phyloP scores from a whole-genome alignment of 2,113 vertebrate genomes.

The Podarcis muralis region DNA sequence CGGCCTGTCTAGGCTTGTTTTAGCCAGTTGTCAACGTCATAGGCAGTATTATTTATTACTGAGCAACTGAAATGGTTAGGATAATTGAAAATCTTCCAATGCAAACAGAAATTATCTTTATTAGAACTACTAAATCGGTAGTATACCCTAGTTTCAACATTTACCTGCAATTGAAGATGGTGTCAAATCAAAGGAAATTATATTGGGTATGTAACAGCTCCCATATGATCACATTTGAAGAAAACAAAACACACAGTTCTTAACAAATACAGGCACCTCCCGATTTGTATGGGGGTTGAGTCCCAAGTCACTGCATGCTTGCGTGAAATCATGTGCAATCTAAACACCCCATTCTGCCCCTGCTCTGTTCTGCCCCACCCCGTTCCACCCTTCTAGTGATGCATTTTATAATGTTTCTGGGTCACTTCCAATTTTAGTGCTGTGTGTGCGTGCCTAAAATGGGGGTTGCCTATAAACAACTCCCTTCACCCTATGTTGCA shows the following conservation, averaged over 20 bases:
- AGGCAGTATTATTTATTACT: constrained; percentile 64
- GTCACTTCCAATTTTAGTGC: too few relatives aligned
- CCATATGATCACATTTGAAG: constrained; percentile 39
- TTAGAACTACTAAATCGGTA: constrained; percentile 41
- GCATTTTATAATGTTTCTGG: too few relatives aligned
- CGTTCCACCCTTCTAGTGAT: too few relatives aligned
- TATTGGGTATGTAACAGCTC: constrained; percentile 45
- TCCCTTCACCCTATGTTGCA: background rate
- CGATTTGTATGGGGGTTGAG: background rate
- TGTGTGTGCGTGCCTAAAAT: too few relatives aligned
- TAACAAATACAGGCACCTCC: constrained; percentile 43
- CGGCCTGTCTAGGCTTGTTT: background rate
- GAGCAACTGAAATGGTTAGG: constrained; percentile 50
- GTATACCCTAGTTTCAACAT: constrained; percentile 36
- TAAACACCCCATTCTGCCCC: too few relatives aligned
- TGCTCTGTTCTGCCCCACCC: too few relatives aligned
- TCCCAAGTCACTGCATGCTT: too few relatives aligned
- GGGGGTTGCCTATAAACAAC: background rate
- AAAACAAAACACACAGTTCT: constrained; percentile 50
- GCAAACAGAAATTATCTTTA: constrained; percentile 34
- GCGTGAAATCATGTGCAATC: too few relatives aligned
- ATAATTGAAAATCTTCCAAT: constrained; percentile 52
- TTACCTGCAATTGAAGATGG: constrained; percentile 45
- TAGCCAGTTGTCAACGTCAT: background rate
- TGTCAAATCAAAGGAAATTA: constrained; percentile 29